Percentiles rank a stretch among this genome's conserved stretches.
These are phyloP conservation scores for Clarias pachynema DNA, from an alignment of 2,797 vertebrate genomes.

Conservation along the genomic window DNA sequence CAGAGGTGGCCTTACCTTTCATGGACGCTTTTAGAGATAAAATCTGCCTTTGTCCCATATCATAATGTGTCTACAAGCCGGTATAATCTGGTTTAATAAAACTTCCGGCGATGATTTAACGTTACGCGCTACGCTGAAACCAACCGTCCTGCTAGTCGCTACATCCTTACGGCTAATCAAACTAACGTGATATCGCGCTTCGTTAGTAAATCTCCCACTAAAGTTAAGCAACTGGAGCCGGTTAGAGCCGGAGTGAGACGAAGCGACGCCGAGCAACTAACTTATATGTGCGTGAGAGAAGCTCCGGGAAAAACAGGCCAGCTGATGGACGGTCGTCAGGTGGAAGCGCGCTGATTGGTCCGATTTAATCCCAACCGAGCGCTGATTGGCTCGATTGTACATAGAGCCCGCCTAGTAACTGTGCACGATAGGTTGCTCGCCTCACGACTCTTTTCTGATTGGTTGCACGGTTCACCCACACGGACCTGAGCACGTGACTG, in stretches of 20 bases:
- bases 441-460: slow-evolving; percentile 10
- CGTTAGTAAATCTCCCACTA: not conserved
- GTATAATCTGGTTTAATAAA: not conserved
- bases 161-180: slow-evolving; percentile 36
- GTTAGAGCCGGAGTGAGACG: not conserved
- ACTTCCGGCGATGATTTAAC: slow-evolving; percentile 35
- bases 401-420: slow-evolving; percentile 58
- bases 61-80: slow-evolving; percentile 48
- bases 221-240: not conserved
- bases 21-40: slow-evolving; percentile 51
- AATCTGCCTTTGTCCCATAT: slow-evolving; percentile 60
- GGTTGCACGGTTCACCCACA: not conserved
- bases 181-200: not conserved
- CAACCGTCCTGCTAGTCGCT: slow-evolving; percentile 4
- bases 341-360: slow-evolving; percentile 56
- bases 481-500: not conserved
- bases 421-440: slow-evolving; percentile 45
- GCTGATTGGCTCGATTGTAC: slow-evolving; percentile 32
- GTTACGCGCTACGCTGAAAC: not conserved
- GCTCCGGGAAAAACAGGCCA: slow-evolving; percentile 55
- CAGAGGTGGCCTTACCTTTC: slow-evolving; percentile 55
- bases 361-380: slow-evolving; percentile 14
- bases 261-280: not conserved
- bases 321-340: slow-evolving; percentile 62
- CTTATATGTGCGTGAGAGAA: slow-evolving; percentile 28